Base-by-base conservation (phyloP, 2,113 vertebrate species). In the Cochlearius cochlearius region DNA sequence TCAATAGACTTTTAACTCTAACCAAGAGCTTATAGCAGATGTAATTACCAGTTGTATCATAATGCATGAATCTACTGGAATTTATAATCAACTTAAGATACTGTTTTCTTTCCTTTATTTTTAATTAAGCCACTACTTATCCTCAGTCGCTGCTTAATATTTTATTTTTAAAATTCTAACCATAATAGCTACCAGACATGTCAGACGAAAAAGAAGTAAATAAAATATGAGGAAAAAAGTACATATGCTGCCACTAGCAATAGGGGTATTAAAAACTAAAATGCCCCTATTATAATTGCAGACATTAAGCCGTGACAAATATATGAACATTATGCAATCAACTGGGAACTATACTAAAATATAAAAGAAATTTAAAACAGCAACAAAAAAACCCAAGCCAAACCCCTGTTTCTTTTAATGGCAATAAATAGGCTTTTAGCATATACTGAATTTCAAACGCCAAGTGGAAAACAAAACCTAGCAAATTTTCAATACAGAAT, bases 61-160 rank as follows among this genome's bases (percentile, higher is more conserved):
- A 56, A 95, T 91, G 94, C 95, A 88, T 72, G 71, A 94, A 78
- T 9, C 55, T 78, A 3, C 19, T 91, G 49, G 23, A 95, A 91
- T 56, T 55, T 64, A 41, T 78, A 76, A 86, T 87, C 3, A 92
- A 90, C 26, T 55, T 47, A 71, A 88, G 41, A 47, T 52, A 60
- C 14, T 64, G 5, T 38, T 91, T 93, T 83, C 32, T 76, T 92
- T 71, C 9, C 64, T 92, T 60, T 38, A 16, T 80, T 83, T 92
- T 86, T 86, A 84, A 80, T 90, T 80, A 93, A 83, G 29, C 41
- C n/a, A 23, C 36, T 81, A 29, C n/a, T 82, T 77, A 71, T 69
- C 38, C n/a, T 78, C 41, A 41, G 23, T 60, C 21, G 6, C 11
- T 86, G 38, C 11, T 52, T 62, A 36, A 26, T 25, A 19, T 56